These are phyloP conservation scores for Gnathonemus longibarbis DNA, from an alignment of 2,113 vertebrate genomes.

Conservation along the genomic window DNA sequence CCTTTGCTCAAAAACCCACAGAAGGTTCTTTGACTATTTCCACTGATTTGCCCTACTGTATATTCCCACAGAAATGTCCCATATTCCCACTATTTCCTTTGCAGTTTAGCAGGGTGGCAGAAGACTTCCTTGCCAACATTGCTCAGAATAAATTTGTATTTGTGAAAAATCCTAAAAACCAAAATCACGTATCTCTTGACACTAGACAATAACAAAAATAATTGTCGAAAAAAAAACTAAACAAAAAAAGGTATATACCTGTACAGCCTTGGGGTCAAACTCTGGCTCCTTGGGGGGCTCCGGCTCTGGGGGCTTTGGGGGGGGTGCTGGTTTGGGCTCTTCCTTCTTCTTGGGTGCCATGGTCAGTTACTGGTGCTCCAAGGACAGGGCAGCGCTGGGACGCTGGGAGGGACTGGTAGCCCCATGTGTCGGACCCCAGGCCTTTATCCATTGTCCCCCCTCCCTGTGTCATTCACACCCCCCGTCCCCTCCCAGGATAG, in stretches of 20 bases:
- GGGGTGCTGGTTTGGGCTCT: constrained; percentile 70
- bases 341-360: constrained; percentile 95
- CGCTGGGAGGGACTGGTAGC: constrained; percentile 32
- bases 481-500: constrained; percentile 39
- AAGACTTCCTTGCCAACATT: neutral
- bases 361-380: constrained; percentile 14
- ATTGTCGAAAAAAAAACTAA: neutral
- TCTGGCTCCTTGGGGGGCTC: constrained; percentile 62
- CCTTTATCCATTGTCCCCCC: constrained; percentile 65
- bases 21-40: neutral
- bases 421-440: neutral
- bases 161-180: neutral
- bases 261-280: constrained; percentile 75
- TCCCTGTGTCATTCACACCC: constrained; percentile 47
- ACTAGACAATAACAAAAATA: neutral
- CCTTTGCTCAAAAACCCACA: neutral
- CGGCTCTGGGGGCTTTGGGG: constrained; percentile 62
- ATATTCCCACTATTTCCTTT: neutral
- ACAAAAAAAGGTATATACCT: constrained; percentile 62
- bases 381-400: constrained; percentile 16
- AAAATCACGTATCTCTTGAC: neutral
- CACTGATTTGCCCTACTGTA: neutral
- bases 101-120: neutral
- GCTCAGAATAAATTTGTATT: neutral
- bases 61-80: neutral